Base-by-base conservation (phyloP, 2,888 invertebrate genomes). In the Agonopterix subpropinquella region DNA sequence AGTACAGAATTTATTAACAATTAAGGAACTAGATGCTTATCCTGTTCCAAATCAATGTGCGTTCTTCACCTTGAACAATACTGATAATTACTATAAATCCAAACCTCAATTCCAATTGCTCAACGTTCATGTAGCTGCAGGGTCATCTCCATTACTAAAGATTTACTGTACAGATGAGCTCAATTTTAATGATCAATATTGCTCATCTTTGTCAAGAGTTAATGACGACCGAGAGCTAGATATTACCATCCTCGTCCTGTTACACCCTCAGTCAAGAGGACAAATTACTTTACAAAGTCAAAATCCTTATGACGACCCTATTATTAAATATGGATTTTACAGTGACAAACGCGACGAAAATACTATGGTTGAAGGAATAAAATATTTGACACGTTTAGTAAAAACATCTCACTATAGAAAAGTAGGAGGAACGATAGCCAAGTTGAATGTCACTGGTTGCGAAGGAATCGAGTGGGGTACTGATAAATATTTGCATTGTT, bases 401-500 rank as follows among this genome's bases (percentile, higher is more conserved):
- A 51, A 56, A 5, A 60, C 58, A 3, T 43, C 54, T n/a, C 50
- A 57, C 28, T 62, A 53, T 39, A 56, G 49, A 45, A 47, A 53
- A 47, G 57, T 56, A 4, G 37, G 47, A 9, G 62, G 53, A 7
- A 42, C 49, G 15, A 37, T 55, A 8, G 51, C 52, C 8, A 51
- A 44, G 44, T 39, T 61, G 36, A 35, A 51, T 0, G 74, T 90
- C 10, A 81, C 84, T 0, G 83, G 77, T 2, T 91, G 91, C 57
- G 70, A 75, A n/a, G 55, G 75, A 2, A 60, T 71, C 4, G 54
- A 61, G 1, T 90, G 89, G 64, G 90, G 82, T 13, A 80, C 89
- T 0, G 90, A 92, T 65, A 75, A 76, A 0, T 94, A 93, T 60
- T 92, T 92, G 91, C 80, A 81, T 43, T 94, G 94, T 62, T 89